Conservation (phyloP, 2,113 vertebrate species). For the Gopherus evgoodei region DNA sequence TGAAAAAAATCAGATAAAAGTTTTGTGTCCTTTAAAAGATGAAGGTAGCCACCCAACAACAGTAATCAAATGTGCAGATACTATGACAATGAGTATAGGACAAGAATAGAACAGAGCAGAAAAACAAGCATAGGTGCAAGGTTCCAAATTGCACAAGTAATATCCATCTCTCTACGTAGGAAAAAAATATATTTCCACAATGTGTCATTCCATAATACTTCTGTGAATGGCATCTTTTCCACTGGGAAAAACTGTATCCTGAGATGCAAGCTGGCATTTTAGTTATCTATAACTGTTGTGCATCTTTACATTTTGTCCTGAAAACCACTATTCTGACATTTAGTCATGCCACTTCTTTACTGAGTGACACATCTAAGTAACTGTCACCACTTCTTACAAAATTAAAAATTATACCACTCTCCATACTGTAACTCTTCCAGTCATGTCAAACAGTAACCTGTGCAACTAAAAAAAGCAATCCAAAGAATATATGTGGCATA, state of each 20-base stretch:
- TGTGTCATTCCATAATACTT: not conserved
- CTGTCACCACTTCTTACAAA: not conserved
- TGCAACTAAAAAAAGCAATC: not conserved
- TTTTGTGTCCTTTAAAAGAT: not conserved
- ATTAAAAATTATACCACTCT: not conserved
- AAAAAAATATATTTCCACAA: not conserved
- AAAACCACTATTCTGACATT: not conserved
- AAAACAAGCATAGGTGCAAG: accelerated
- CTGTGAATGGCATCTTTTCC: not conserved
- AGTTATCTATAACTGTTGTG: not conserved
- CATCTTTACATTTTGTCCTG: not conserved
- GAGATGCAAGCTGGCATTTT: not conserved
- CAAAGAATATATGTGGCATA: not conserved
- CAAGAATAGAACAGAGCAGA: not conserved
- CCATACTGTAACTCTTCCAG: not conserved
- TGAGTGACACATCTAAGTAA: not conserved
- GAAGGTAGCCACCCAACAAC: accelerated
- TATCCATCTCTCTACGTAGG: not conserved
- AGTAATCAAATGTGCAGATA: not conserved
- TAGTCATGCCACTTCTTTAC: not conserved
- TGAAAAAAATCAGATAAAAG: not conserved
- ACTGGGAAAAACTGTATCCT: not conserved
- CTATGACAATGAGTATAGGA: not conserved
- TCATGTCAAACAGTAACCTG: not conserved
- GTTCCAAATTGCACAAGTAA: not conserved